These are phyloP conservation scores for Dryobota labecula DNA, from an alignment of 2,888 invertebrate genomes.

Conservation along the genomic window DNA sequence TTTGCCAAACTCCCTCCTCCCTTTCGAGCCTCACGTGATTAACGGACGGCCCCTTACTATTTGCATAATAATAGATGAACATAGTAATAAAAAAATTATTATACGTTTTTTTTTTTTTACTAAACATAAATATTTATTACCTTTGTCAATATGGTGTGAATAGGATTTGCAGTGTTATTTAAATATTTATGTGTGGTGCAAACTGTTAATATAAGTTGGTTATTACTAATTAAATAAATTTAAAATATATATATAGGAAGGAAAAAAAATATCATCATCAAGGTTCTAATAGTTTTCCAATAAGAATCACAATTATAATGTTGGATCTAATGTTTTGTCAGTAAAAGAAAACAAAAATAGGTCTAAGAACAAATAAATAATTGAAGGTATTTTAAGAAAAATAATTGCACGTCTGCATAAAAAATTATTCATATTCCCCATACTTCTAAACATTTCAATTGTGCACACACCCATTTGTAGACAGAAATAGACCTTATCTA, in stretches of 20 bases:
- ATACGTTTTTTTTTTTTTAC: not conserved
- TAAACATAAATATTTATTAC: not conserved
- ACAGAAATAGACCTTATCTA: conserved; percentile 58
- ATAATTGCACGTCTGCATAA: not conserved
- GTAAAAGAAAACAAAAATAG: too few relatives aligned
- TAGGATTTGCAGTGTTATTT: too few relatives aligned
- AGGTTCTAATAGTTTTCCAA: not conserved
- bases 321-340: too few relatives aligned
- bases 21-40: too few relatives aligned
- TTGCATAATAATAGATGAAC: not conserved
- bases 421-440: not conserved
- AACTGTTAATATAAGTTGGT: too few relatives aligned
- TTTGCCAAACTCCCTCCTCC: too few relatives aligned
- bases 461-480: conserved; percentile 24
- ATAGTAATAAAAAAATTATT: not conserved
- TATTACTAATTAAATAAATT: too few relatives aligned
- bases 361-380: not conserved
- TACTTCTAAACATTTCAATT: conserved; percentile 20
- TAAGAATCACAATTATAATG: conserved; percentile 5
- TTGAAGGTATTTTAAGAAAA: not conserved
- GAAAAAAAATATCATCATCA: not conserved
- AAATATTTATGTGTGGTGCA: too few relatives aligned
- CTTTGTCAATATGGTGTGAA: not conserved
- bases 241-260: too few relatives aligned
- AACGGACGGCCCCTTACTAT: too few relatives aligned